Evolutionary conservation across 2,888 invertebrate genomes (phyloP).

Genomic region (Odontothrips loti): DNA sequence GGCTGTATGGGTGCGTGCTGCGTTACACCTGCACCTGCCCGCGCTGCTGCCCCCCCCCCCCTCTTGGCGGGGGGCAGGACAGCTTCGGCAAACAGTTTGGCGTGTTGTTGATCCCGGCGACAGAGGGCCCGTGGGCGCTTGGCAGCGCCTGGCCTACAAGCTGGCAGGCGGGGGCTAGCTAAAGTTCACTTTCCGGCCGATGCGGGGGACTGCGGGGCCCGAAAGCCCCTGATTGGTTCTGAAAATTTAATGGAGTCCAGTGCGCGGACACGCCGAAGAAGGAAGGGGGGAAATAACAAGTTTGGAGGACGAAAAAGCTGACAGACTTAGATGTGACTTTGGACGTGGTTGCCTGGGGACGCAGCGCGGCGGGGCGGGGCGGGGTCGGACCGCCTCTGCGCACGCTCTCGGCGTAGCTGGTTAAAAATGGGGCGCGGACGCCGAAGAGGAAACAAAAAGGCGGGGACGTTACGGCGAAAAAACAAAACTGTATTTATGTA

Average conservation of each 20-base stretch:
- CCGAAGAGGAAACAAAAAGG: too few relatives aligned
- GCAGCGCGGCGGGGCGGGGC: not conserved
- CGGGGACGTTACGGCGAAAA: too few relatives aligned
- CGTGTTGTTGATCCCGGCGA: not conserved
- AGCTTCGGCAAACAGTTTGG: not conserved
- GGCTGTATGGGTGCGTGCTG: not conserved
- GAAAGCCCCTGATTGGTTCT: not conserved
- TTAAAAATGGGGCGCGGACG: too few relatives aligned
- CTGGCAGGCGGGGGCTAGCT: too few relatives aligned
- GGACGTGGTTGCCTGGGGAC: not conserved
- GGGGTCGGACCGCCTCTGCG: not conserved
- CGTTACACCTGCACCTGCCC: too few relatives aligned
- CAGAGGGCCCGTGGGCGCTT: not conserved
- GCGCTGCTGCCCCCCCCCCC: not conserved
- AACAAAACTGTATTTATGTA: too few relatives aligned
- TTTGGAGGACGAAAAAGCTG: not conserved
- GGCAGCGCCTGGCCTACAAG: not conserved
- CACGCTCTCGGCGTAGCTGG: too few relatives aligned
- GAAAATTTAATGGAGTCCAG: not conserved
- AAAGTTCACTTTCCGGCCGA: too few relatives aligned
- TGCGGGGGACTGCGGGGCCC: not conserved
- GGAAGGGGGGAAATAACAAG: not conserved
- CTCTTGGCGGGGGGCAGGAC: not conserved
- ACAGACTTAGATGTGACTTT: too few relatives aligned
- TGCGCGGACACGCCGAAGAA: too few relatives aligned